Base-by-base conservation (phyloP, 2,888 invertebrate species). In the Parapristionchus giblindavisi region DNA sequence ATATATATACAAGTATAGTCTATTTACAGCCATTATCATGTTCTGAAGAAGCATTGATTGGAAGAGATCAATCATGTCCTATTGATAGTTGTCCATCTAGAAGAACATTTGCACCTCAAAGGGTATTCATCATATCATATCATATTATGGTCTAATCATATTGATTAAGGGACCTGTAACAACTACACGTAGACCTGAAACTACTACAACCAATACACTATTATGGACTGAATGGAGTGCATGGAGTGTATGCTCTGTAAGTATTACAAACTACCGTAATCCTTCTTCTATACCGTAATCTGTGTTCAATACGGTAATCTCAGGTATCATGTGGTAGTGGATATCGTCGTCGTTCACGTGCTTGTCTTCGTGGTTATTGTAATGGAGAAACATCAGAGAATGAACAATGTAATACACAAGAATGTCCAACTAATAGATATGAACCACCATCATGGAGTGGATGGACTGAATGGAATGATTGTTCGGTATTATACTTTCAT, bases 321-420 rank as follows among this genome's bases (percentile, higher is more conserved):
- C 70, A 70, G 70, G 81, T 79, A 6, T 78, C 84, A 8, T 87
- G 87, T 65, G 87, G 87, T 1, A 81, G 82, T 34, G 87, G 86
- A 29, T 83, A 82, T 75, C 76, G 81, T 54, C 52, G 54, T 54
- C 70, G 70, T 14, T 34, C 52, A 3, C 52, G 70, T 38, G 70
- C 70, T 1, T 70, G 70, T 54, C 52, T 54, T 2, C 36, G 75
- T 36, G 86, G 85, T 24, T 78, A 79, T 24, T 87, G 87, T 76
- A 81, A 79, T 17, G 87, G 85, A 61, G 72, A 74, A 29, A 79
- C 81, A 51, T 79, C 76, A 8, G 86, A 87, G 75, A 77, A 79
- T 2, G 81, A 81, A 34, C 75, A 77, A 6, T 87, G 87, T 68
- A 79, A 77, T n/a, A 40, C 75, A 34, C 78, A 80, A 32, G 76